Base-by-base conservation (phyloP, 2,113 vertebrate species). In the Dunckerocampus dactyliophorus region DNA sequence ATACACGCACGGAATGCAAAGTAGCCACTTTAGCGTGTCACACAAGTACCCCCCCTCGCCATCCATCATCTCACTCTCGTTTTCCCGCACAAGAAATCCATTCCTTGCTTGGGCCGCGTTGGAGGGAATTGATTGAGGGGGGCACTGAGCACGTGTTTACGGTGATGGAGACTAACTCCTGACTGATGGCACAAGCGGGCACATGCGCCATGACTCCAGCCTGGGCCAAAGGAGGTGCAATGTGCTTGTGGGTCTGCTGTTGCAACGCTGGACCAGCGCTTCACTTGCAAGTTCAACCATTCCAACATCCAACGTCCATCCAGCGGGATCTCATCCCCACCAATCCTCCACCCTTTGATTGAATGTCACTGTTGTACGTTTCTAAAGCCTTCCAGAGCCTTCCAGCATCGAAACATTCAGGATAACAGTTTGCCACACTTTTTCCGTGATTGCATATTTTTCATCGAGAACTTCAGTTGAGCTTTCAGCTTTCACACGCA, bases 1-100 rank as follows among this genome's bases (percentile, higher is more conserved):
- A 76, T 76, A 79, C 78, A 82, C 64, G 58, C 63, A 20, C 59
- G 63, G 74, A 76, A 82, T 80, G 75, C 72, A 79, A 85, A 83
- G 79, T 72, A 81, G 69, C 77, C 79, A 80, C 72, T 88, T 87
- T 80, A 73, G 63, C 14, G 51, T 57, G 63, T 76, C 65, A 85
- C 66, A 79, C 76, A 76, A 64, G 46, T 69, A 19, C 15, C 6
- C 3, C 58, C 13, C 20, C 62, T 50, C 31, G 51, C 52, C 48
- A 24, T 45, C 47, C 42, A 46, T 31, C 71, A 51, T 54, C 52
- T 42, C 50, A 52, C 77, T 28, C 78, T 81, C 80, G 81, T 82
- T 73, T 77, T 57, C 51, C 57, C 46, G 74, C 71, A 75, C 76
- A 71, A 65, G 61, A 73, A 83, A 83, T 87, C 67, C 53, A 83